A percentile compares a stretch with the other conserved stretches of the same genome.
Conservation (phyloP, 2,113 vertebrate genomes). For the Leptosomus discolor region DNA sequence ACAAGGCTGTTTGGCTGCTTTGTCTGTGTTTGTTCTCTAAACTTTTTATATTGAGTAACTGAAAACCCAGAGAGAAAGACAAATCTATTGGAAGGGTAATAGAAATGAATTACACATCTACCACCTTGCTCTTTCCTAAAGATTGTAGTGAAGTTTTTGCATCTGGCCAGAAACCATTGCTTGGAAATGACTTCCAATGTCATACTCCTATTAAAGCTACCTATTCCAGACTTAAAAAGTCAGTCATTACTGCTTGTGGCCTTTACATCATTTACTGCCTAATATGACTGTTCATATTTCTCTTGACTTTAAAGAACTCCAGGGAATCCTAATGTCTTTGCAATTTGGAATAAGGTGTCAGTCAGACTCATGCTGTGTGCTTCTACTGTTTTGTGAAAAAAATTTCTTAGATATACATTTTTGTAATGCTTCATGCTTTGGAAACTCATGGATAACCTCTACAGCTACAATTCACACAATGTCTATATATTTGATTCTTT, state of each 20-base stretch:
- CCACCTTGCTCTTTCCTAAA: background rate
- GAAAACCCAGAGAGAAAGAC: background rate
- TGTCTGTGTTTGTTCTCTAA: background rate
- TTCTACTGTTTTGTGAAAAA: background rate
- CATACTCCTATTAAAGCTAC: background rate
- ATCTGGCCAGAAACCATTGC: background rate
- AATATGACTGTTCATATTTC: background rate
- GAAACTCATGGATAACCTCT: background rate
- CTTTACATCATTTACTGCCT: background rate
- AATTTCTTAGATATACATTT: background rate
- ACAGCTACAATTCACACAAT: accelerated
- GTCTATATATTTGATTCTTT: background rate
- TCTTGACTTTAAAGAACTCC: background rate
- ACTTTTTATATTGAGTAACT: background rate
- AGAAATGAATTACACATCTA: background rate
- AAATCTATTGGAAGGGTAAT: background rate
- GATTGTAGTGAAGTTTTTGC: background rate
- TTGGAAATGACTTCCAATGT: background rate
- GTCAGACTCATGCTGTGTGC: background rate
- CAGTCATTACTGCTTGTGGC: background rate
- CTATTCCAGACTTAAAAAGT: background rate
- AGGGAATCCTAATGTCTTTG: background rate
- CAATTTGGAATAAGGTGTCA: background rate
- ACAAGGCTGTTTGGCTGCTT: background rate
- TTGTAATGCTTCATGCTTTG: background rate